Base-by-base conservation (phyloP, 2,888 invertebrate species). In the Monopis laevigella region DNA sequence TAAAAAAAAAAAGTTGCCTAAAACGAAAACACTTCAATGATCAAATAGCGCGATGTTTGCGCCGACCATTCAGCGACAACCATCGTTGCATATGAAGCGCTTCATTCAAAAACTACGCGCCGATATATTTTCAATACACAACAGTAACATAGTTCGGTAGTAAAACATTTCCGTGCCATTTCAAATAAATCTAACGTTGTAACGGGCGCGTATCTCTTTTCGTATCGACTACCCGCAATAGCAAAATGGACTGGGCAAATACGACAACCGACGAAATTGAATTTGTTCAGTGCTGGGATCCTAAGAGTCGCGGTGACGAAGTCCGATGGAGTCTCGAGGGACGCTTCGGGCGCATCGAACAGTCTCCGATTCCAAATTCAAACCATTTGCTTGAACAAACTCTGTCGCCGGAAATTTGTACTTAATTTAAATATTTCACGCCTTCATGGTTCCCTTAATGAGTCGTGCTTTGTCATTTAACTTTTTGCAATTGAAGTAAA, bases 191-290 rank as follows among this genome's bases (percentile, higher is more conserved):
- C 36, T 21, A 36, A 21, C 36, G 36, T 36, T 21, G 18, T 18
- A 18, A 21, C 36, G 21, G 8, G 21, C 47, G 48, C 42, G 49
- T 54, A 58, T 60, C 56, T 53, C 50, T 47, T 47, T 51, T 12
- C 13, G 21, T 36, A 36, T 36, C 42, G 48, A 53, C 55, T 62
- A 59, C 61, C 58, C 55, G 55, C 58, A 64, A 66, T 62, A 62
- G 58, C 57, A 58, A 63, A 67, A 68, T 64, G 58, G 62, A 63
- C 59, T 55, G 57, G 51, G 55, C 60, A 62, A 68, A 67, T 65
- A 61, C 63, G 62, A 61, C 54, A 62, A 59, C 58, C 57, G 58
- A 62, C 54, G 55, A 65, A 71, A 71, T 71, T 71, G 65, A 71
- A 70, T 71, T 71, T 63, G 61, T 61, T 56, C 58, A 56, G 56